These are phyloP conservation scores for Tricholaema leucomelas DNA, from an alignment of 2,113 vertebrate species.

Conservation along the genomic window DNA sequence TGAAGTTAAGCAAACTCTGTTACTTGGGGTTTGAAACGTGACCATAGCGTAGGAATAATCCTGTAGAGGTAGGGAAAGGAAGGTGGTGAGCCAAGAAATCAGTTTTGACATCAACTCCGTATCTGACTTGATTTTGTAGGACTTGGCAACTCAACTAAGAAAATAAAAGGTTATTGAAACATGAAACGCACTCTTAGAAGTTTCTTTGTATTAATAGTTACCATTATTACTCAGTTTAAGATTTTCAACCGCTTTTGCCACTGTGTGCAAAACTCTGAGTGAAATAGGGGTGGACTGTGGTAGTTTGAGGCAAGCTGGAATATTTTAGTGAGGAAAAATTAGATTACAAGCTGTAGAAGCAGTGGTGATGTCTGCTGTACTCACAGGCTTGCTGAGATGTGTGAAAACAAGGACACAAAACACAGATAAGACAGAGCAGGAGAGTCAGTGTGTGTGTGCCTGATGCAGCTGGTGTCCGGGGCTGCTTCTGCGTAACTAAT, in stretches of 20 bases:
- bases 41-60: background rate
- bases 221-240: background rate
- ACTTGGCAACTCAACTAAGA: background rate
- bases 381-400: too few species aligned
- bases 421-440: too few species aligned
- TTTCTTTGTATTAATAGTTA: background rate
- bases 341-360: too few species aligned
- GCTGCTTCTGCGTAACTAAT: too few species aligned
- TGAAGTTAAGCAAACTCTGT: background rate
- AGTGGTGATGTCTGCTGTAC: too few species aligned
- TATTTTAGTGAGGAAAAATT: too few species aligned
- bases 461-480: too few species aligned
- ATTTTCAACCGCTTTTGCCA: background rate
- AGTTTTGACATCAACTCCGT: background rate
- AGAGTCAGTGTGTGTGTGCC: too few species aligned
- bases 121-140: background rate
- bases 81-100: background rate
- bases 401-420: too few species aligned
- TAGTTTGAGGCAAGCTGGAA: too few species aligned
- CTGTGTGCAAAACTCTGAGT: too few species aligned
- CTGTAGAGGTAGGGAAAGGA: background rate
- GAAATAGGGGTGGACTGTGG: too few species aligned
- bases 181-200: background rate
- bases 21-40: background rate
- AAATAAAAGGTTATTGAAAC: background rate